These are phyloP conservation scores for Piscicola geometra DNA, from an alignment of 2,888 invertebrate genomes.

Conservation along the genomic window DNA sequence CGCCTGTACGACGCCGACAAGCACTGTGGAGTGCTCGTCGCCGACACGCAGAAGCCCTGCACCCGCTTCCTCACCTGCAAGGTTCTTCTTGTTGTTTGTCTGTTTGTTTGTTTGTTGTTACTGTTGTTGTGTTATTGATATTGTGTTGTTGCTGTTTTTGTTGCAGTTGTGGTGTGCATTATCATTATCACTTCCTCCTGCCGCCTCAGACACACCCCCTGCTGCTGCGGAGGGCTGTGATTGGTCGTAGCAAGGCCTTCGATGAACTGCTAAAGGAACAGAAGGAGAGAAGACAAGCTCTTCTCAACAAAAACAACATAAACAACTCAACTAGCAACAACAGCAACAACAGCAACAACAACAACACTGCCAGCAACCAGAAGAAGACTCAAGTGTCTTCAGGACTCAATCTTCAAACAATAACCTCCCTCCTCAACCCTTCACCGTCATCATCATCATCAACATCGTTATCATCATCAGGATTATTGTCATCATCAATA, in stretches of 20 bases:
- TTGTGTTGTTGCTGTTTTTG: background rate
- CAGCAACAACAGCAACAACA: background rate
- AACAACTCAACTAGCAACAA: slow-evolving; percentile 45
- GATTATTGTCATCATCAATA: background rate
- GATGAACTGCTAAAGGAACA: slow-evolving; percentile 72
- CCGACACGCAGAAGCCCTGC: slow-evolving; percentile 68
- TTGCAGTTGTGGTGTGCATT: too few species aligned
- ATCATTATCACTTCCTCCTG: slow-evolving; percentile 8
- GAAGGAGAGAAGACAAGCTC: slow-evolving; percentile 55
- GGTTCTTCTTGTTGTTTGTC: slow-evolving; percentile 46
- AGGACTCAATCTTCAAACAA: too few species aligned
- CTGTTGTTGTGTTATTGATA: background rate
- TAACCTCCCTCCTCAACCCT: too few species aligned
- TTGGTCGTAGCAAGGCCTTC: slow-evolving; percentile 69
- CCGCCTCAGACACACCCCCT: slow-evolving; percentile 61
- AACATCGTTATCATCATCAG: background rate
- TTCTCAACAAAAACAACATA: slow-evolving; percentile 46
- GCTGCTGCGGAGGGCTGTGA: slow-evolving; percentile 67
- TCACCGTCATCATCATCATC: too few species aligned
- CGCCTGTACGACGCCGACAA: slow-evolving; percentile 76
- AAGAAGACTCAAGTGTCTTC: too few species aligned
- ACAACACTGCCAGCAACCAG: background rate
- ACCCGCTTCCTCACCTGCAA: slow-evolving; percentile 71
- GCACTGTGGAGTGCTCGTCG: slow-evolving; percentile 72
- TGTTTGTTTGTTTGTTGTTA: background rate